Percentiles rank a stretch among this genome's conserved stretches.
Evolutionary conservation across 2,797 vertebrate species (phyloP).

Genomic region (Phoxinus dragarum): DNA sequence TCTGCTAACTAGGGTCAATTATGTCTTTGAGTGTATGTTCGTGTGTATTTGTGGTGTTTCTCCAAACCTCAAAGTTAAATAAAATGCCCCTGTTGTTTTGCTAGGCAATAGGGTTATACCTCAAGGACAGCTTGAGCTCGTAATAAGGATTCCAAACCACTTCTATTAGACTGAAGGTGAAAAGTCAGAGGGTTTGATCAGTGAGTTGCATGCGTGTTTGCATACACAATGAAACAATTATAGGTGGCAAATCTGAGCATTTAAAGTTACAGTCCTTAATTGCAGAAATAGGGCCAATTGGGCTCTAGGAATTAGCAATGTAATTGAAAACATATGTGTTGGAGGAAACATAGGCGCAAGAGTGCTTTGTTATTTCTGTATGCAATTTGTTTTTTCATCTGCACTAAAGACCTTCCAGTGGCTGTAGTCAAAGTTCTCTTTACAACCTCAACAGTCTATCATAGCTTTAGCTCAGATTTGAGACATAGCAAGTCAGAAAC

Average conservation of each 20-base stretch:
- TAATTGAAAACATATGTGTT: constrained; percentile 26
- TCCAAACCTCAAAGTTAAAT: background rate
- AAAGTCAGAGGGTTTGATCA: constrained; percentile 25
- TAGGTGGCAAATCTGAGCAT: constrained; percentile 23
- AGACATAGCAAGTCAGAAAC: background rate
- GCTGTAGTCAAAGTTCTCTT: constrained; percentile 13
- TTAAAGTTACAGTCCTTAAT: constrained; percentile 38
- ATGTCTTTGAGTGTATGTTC: background rate
- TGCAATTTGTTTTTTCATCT: too few species aligned
- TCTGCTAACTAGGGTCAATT: background rate
- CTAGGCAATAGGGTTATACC: background rate
- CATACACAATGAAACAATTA: constrained; percentile 41
- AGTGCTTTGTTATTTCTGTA: too few species aligned
- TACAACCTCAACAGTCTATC: background rate
- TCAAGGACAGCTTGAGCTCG: constrained; percentile 11
- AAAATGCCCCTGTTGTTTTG: constrained; percentile 18
- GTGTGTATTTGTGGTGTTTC: background rate
- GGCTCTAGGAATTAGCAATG: constrained; percentile 21
- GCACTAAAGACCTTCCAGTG: background rate
- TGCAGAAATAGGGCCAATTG: constrained; percentile 30
- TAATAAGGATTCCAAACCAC: constrained; percentile 9
- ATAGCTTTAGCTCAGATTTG: background rate
- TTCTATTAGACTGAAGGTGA: constrained; percentile 27
- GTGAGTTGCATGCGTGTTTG: constrained; percentile 16
- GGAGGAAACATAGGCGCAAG: background rate